Base-by-base conservation (phyloP, 2,797 vertebrate species). In the Chaetophractus vellerosus region DNA sequence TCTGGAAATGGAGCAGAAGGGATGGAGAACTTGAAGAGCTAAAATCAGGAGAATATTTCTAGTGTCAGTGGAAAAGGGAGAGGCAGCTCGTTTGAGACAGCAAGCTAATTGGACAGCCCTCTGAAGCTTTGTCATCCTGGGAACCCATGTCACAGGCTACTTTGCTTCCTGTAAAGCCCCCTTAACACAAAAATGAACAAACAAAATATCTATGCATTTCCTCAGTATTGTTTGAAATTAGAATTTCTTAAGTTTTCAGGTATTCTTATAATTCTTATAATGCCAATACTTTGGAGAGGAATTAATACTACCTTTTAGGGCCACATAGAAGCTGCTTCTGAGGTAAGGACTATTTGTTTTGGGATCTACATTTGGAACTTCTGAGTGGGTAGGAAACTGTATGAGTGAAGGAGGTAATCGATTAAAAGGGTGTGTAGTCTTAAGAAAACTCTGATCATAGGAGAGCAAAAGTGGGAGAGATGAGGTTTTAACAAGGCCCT, bases 321-420 rank as follows among this genome's bases (percentile, higher is more conserved):
- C 4, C 21, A 48, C n/a, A 66, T 0, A 26, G 26, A 93, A 90
- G 59, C 24, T 38, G 12, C 81, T 88, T 28, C 90, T 50, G 36
- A 86, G 23, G 11, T 76, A 5, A 61, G n/a, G 50, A 71, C 8
- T 78, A 48, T 71, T 76, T 69, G 9, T 57, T 93, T 90, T 14
- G 45, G 76, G 16, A 86, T 85, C 82, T 81, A 26, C 12, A 85
- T 88, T 92, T 59, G 50, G 72, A 83, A 81, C 78, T 92, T 93
- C 55, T 72, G 55, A 80, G 31, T 57, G 57, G 31, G 38, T n/a
- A 87, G 59, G n/a, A 96, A 84, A 92, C 21, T 4, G 45, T 9
- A 68, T 88, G 18, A 52, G 33, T 28, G 31, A 94, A 80, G 28
- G 28, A 80, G n/a, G 36, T 16, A 57, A 80, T 5, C 80, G 45